phyloP scores from a whole-genome alignment of 2,888 invertebrate genomes.

The Drosophila falleni region DNA sequence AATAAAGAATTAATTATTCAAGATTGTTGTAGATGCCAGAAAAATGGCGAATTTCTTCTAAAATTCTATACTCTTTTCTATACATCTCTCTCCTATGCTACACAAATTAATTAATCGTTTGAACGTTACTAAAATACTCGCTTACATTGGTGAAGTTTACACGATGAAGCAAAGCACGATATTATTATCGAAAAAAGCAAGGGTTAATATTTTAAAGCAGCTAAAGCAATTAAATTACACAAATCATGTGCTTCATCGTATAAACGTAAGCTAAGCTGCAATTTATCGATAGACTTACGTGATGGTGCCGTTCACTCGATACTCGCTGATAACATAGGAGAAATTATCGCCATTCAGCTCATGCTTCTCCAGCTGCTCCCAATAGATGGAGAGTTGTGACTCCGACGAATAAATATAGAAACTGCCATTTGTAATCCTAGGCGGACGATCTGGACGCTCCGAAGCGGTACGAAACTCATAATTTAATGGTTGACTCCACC shows the following conservation, averaged over 20 bases:
- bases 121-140: no score
- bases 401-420: constrained; percentile 89
- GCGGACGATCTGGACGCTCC: constrained; percentile 88
- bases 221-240: background rate
- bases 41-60: no score
- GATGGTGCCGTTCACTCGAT: constrained; percentile 64
- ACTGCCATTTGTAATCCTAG: constrained; percentile 90
- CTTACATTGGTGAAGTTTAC: no score
- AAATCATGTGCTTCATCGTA: background rate
- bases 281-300: constrained; percentile 61
- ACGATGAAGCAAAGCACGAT: no score
- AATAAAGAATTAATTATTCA: no score
- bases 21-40: no score
- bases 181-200: background rate
- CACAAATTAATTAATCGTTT: no score
- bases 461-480: constrained; percentile 87
- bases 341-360: constrained; percentile 92
- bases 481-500: constrained; percentile 90
- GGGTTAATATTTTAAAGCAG: background rate
- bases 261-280: constrained; percentile 5
- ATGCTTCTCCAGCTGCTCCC: constrained; percentile 90
- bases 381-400: constrained; percentile 90
- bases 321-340: constrained; percentile 88
- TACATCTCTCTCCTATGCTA: no score
- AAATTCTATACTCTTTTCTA: no score